Conservation (phyloP, 2,888 invertebrate genomes). For the Ophion slaviceki region DNA sequence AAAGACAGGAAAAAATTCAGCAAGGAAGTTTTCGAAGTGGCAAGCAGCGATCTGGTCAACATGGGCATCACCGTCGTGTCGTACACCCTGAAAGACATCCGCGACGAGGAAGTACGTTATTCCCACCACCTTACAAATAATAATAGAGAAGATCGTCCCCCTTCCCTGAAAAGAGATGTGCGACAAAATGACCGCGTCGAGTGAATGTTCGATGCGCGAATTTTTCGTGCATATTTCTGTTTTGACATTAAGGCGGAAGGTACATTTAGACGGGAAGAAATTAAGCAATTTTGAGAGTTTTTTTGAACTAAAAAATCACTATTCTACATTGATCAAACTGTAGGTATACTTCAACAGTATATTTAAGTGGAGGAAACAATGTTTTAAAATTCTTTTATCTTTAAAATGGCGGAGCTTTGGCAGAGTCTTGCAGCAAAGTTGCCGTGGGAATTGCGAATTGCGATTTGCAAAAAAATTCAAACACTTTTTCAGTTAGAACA, state of each 20-base stretch:
- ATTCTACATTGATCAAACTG: too few species aligned
- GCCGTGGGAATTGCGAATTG: too few species aligned
- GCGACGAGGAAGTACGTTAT: constrained; percentile 94
- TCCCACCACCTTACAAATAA: constrained; percentile 26
- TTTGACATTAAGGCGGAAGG: constrained; percentile 15
- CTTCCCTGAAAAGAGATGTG: neutral
- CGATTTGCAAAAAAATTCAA: too few species aligned
- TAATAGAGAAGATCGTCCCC: neutral
- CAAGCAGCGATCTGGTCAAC: constrained; percentile 96
- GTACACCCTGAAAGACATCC: constrained; percentile 96
- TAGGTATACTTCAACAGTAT: too few species aligned
- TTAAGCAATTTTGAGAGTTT: too few species aligned
- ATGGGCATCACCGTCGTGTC: constrained; percentile 99
- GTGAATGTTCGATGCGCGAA: constrained; percentile 58
- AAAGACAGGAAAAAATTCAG: constrained; percentile 98
- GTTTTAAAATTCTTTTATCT: too few species aligned
- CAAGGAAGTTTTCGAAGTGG: constrained; percentile 97
- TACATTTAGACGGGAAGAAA: too few species aligned
- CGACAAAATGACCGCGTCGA: constrained; percentile 3
- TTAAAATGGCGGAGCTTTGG: too few species aligned
- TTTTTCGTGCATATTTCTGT: constrained; percentile 52
- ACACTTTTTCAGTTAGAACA: too few species aligned
- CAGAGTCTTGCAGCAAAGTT: too few species aligned
- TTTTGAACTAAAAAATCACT: too few species aligned
- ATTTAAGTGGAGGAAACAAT: too few species aligned